Evolutionary conservation across 2,113 vertebrate genomes (phyloP), one percentile per base, ranked within the genome.

Genomic region (Oncorhynchus nerka): DNA sequence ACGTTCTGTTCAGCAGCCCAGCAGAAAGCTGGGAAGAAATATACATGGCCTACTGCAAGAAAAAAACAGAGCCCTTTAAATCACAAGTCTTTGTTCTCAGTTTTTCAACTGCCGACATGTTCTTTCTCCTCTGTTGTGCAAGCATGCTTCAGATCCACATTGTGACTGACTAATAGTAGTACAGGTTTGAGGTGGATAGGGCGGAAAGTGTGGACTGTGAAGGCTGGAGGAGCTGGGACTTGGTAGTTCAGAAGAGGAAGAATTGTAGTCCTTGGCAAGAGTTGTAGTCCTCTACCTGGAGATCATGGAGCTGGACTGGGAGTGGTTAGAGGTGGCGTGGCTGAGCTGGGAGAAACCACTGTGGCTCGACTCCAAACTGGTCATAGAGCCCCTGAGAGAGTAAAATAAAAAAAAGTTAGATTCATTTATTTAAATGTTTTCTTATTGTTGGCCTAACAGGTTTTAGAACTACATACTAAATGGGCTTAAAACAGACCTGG

Each of bases 331-430:
- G 89, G 97, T 99, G 91, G 94, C 94, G 20, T 96, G 96, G 16
- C 97, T 99, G 91, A 99, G 96, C 94, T 98, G 97, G 13, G 97
- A 99, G 88, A 99, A 99, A 48, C 97, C 97, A 6, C 97, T 98
- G 94, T 99, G 97, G 92, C 97, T 99, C 66, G 97, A 99, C 92
- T 99, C 97, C 91, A 99, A 91, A 88, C 97, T 99, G 90, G 95
- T 98, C 97, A 99, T 99, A 3, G 97, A 99, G 55, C 97, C 97
- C 92, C 97, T 99, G 92, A 48, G 78, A 79, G n/a, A 39, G 0
- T 34, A 34, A 81, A 4, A n/a, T n/a, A 84, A 5, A 34, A 34
- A 1, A 34, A 34, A 7, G 34, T 34, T 34, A 34, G 34, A 34
- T 34, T 1, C 0, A 34, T 34, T 34, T 34, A 34, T 34, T 34